These are phyloP conservation scores for Cnemophilus loriae DNA, from an alignment of 2,113 vertebrate species.

Conservation along the genomic window DNA sequence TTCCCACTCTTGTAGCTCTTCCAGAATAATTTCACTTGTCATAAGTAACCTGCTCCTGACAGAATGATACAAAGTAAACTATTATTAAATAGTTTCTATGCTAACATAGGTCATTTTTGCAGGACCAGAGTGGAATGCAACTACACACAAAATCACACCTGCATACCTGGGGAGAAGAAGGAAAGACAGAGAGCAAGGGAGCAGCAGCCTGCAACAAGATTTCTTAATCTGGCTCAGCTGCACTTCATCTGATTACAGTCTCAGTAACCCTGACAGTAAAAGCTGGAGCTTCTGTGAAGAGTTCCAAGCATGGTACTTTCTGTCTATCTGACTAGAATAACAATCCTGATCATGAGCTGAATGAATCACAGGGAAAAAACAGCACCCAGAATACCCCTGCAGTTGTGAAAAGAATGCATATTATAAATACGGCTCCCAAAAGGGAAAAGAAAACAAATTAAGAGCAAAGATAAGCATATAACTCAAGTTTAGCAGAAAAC, in stretches of 20 bases:
- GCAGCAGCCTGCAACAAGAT: not conserved
- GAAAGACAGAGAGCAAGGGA: not conserved
- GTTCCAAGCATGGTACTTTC: not conserved
- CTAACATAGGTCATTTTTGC: not conserved
- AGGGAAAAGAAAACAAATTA: constrained; percentile 20
- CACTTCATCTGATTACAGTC: not conserved
- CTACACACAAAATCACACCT: not conserved
- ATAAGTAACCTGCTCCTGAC: not conserved
- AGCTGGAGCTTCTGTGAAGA: not conserved
- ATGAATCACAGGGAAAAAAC: not conserved
- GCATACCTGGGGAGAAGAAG: not conserved
- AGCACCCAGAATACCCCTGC: not conserved
- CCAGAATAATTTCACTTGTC: not conserved
- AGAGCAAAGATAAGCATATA: not conserved
- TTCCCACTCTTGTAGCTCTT: not conserved
- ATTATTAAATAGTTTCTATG: not conserved
- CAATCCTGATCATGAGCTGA: not conserved
- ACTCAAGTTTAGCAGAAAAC: not conserved
- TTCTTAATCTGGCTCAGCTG: not conserved
- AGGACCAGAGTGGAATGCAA: not conserved
- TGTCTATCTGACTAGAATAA: not conserved
- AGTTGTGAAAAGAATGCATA: not conserved
- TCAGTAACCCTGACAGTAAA: not conserved
- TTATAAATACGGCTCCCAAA: not conserved
- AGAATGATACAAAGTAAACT: not conserved